phyloP scores from a whole-genome alignment of 2,797 vertebrate species.

The Spinus pinus region DNA sequence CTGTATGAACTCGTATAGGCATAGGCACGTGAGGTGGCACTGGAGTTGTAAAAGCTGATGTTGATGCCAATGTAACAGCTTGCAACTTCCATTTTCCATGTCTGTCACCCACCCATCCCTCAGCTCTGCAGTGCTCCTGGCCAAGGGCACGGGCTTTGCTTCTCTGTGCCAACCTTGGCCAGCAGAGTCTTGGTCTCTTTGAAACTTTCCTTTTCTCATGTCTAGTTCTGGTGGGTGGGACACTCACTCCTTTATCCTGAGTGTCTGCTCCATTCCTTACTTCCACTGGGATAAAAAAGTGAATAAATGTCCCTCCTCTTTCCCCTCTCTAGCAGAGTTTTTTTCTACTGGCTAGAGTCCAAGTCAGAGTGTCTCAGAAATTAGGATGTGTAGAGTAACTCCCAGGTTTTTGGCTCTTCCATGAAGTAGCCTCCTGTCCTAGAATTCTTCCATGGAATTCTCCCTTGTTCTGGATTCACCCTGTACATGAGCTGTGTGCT shows the following conservation, averaged over 20 bases:
- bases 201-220: neutral
- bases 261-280: neutral
- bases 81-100: neutral
- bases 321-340: neutral
- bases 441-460: neutral
- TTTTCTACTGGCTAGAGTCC: neutral
- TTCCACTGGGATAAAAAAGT: neutral
- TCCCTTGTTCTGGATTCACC: too few relatives aligned
- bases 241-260: neutral
- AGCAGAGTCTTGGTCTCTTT: accelerated
- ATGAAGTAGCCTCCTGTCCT: too few relatives aligned
- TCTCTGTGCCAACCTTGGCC: neutral
- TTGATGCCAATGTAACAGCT: neutral
- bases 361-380: neutral
- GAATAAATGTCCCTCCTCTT: neutral
- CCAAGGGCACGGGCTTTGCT: neutral
- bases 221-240: neutral
- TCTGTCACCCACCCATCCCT: neutral
- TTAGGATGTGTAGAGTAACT: neutral
- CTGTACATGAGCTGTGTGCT: accelerated
- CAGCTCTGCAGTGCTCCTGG: neutral
- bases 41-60: neutral
- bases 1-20: neutral
- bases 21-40: neutral
- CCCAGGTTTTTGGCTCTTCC: neutral